Evolutionary conservation across 2,797 vertebrate species (phyloP).

Genomic region (Enteromius fasciolatus): DNA sequence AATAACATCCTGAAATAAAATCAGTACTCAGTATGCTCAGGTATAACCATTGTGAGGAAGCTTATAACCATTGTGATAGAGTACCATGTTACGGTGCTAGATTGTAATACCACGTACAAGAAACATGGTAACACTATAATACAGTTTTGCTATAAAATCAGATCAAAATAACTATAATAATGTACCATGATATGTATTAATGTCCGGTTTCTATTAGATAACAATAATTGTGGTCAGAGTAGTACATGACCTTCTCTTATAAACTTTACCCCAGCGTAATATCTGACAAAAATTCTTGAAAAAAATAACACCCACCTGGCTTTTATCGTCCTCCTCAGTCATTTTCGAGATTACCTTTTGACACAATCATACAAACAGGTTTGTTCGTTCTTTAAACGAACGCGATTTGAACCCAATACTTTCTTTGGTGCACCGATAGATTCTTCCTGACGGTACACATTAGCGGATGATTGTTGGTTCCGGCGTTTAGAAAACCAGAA

Average conservation of each 20-base stretch:
- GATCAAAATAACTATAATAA: neutral
- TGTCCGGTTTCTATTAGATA: neutral
- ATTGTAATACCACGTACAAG: neutral
- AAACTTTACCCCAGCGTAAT: neutral
- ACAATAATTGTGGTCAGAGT: neutral
- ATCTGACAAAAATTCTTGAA: neutral
- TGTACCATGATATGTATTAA: neutral
- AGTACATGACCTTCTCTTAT: neutral
- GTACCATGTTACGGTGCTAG: neutral
- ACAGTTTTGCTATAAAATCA: neutral
- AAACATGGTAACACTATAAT: neutral
- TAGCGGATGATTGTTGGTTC: constrained; percentile 23
- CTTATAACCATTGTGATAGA: neutral
- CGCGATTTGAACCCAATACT: neutral
- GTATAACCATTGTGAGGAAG: too few species aligned
- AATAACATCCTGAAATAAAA: neutral
- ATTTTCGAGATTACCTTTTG: constrained; percentile 3
- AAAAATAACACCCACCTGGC: constrained; percentile 60
- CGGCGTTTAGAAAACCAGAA: neutral
- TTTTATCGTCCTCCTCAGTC: constrained; percentile 56
- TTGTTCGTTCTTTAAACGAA: neutral
- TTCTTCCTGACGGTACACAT: constrained; percentile 40
- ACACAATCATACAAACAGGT: neutral
- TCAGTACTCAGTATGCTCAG: too few species aligned
- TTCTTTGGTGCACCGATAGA: constrained; percentile 9